These are phyloP conservation scores for Apaloderma vittatum DNA, from an alignment of 2,113 vertebrate species.

Conservation along the genomic window DNA sequence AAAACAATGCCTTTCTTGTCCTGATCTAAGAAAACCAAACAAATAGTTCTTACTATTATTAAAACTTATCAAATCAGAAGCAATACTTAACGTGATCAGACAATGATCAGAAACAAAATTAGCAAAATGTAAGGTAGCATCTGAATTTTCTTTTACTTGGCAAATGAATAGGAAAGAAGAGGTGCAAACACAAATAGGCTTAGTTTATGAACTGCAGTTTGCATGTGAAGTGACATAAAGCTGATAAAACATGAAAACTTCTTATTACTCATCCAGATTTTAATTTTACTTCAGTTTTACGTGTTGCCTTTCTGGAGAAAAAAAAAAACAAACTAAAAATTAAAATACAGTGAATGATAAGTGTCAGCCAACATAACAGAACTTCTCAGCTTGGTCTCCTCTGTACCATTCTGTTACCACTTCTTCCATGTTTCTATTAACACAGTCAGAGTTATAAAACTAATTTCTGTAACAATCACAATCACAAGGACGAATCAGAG, in stretches of 20 bases:
- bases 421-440: background rate
- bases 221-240: background rate
- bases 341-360: background rate
- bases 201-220: background rate
- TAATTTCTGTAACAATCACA: background rate
- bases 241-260: background rate
- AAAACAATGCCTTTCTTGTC: background rate
- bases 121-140: background rate
- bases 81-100: background rate
- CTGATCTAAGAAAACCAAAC: background rate
- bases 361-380: background rate
- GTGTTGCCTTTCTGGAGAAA: background rate
- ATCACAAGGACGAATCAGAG: background rate
- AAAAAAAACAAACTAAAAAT: background rate
- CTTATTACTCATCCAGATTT: background rate
- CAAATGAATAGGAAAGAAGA: background rate
- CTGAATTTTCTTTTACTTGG: background rate
- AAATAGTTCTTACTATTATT: background rate
- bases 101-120: background rate
- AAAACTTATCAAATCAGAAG: background rate
- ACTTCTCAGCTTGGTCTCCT: background rate
- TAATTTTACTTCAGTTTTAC: background rate
- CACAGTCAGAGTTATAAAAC: background rate
- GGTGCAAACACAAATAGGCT: rapidly evolving
- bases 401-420: background rate